phyloP scores from a whole-genome alignment of 2,113 vertebrate genomes.

The Cnemophilus loriae region DNA sequence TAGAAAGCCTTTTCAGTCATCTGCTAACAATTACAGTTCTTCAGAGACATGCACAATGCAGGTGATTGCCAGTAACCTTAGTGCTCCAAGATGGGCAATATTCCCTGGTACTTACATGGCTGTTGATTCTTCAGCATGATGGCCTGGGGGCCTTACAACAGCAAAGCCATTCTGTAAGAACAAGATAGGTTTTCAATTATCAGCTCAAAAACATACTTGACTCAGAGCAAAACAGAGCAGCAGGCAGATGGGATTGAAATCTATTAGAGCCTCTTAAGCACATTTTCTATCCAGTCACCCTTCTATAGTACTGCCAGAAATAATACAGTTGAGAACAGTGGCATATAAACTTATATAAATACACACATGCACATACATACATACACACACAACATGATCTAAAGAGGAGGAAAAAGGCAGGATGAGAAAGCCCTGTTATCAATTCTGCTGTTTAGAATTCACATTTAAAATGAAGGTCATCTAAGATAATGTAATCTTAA shows the following conservation, averaged over 20 bases:
- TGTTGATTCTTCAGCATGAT: slow-evolving; percentile 82
- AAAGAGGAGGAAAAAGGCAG: neutral
- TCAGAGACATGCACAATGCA: slow-evolving; percentile 74
- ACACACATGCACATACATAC: neutral
- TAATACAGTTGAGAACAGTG: slow-evolving; percentile 12
- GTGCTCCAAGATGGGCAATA: slow-evolving; percentile 75
- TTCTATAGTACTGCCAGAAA: slow-evolving; percentile 41
- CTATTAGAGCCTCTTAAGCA: neutral
- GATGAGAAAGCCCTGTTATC: neutral
- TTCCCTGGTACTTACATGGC: slow-evolving; percentile 82
- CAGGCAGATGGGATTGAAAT: slow-evolving; percentile 14
- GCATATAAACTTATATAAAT: neutral
- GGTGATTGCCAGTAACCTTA: slow-evolving; percentile 84
- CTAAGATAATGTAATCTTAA: neutral
- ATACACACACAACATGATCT: neutral
- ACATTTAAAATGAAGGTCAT: neutral
- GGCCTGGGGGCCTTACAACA: slow-evolving; percentile 80
- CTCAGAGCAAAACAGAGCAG: slow-evolving; percentile 9
- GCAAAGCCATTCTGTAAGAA: slow-evolving; percentile 84
- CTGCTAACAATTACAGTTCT: slow-evolving; percentile 89
- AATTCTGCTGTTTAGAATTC: neutral
- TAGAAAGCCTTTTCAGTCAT: slow-evolving; percentile 86
- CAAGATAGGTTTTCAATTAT: slow-evolving; percentile 71
- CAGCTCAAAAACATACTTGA: slow-evolving; percentile 44
- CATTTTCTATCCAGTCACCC: slow-evolving; percentile 3